Conservation (phyloP, 2,113 vertebrate genomes). For the Oplegnathus fasciatus region DNA sequence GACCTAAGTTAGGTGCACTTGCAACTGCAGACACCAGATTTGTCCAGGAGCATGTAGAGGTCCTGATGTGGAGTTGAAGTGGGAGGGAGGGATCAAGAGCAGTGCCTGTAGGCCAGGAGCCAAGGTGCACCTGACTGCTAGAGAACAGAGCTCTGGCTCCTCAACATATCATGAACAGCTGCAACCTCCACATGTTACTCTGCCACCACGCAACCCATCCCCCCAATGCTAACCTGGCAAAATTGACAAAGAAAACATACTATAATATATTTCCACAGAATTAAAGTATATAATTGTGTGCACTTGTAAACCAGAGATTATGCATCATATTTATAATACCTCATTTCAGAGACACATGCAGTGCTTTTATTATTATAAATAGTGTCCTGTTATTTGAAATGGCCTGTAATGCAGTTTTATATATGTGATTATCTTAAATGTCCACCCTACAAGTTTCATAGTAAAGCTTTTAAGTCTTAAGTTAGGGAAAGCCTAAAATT, state of each 20-base stretch:
- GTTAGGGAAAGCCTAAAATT: neutral
- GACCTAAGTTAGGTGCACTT: constrained; percentile 18
- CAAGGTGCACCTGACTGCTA: constrained; percentile 8
- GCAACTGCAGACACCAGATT: neutral
- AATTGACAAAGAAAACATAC: neutral
- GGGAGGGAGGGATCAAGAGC: constrained; percentile 18
- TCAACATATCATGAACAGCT: constrained; percentile 15
- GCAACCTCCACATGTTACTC: constrained; percentile 9
- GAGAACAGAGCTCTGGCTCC: neutral
- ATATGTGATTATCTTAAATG: neutral
- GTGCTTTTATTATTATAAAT: neutral
- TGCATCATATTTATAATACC: neutral
- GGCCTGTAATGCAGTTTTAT: constrained; percentile 4
- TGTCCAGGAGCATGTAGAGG: constrained; percentile 15
- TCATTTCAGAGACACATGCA: neutral
- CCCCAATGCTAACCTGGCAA: neutral
- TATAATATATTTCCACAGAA: neutral
- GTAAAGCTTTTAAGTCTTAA: neutral
- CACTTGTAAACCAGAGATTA: neutral
- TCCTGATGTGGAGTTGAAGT: constrained; percentile 16
- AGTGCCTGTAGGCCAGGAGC: constrained; percentile 7
- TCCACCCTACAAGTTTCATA: neutral
- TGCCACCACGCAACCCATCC: neutral
- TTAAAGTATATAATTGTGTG: neutral
- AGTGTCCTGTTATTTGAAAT: neutral